Evolutionary conservation across 2,113 vertebrate species (phyloP), one percentile per base, ranked within the genome.

Genomic region (Anser cygnoides): DNA sequence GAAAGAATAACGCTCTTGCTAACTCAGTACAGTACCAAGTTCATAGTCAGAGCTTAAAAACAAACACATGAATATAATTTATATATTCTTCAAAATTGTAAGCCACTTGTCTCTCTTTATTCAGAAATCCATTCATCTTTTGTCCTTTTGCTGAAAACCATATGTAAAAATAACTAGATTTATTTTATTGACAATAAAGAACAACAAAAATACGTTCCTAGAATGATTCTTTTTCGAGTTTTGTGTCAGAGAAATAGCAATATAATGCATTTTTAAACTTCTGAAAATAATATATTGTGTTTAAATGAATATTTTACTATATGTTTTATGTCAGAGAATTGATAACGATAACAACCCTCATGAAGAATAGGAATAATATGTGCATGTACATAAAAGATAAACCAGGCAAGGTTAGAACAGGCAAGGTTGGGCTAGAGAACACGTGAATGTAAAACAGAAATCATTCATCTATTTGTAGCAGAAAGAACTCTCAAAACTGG

Each of bases 401-500:
- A 86, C 66, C 26, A 85, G 33, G 37, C 46, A 87, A 84, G 46
- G 19, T 76, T 58, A 84, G 49, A 85, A 59, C 29, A 79, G 59
- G 63, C 49, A 78, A 85, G 41, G 55, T 88, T 87, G 37, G 44
- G 74, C 22, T 76, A 84, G 61, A 84, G 74, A 94, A 61, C 74
- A 77, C 1, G 0, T 66, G 89, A 79, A 70, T 16, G 23, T 80
- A 88, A 13, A 43, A 91, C 95, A 93, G 65, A 89, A 96, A 94
- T 95, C 76, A 92, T 90, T 97, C 96, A 89, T 75, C 83, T 96
- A 67, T 96, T 95, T 87, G 95, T 95, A 97, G 93, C 96, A 90
- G 94, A 94, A 95, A 84, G 94, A 94, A 23, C 63, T 96, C 90
- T 96, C 84, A 89, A 93, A 98, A 98, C 98, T 97, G 91, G 97